Base-by-base conservation (phyloP, 1,140 invertebrate species). In the Trissolcus basalis region DNA sequence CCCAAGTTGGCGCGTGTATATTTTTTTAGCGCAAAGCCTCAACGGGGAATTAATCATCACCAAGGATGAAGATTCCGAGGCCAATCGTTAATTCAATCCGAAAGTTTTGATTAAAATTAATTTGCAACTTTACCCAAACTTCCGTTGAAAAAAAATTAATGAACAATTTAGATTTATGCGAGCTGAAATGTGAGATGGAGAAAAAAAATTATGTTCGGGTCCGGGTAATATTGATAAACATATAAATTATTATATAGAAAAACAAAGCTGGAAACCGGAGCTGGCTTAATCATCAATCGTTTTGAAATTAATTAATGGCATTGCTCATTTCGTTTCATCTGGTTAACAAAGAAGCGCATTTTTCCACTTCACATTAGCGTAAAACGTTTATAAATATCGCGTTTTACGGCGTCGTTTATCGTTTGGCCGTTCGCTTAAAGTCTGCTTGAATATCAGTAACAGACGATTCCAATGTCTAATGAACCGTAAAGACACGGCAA, bases 41-140 rank as follows among this genome's bases (percentile, higher is more conserved):
- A 44, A 12, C 3, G 9, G 35, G 12, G 61, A 71, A 71, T 71
- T 56, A 67, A 77, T 77, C 74, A 77, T 67, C 61, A 33, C 50
- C 75, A 69, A 77, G 75, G 68, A 68, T 72, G 39, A 61, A 59
- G 45, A 53, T 49, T 47, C 61, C 61, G 68, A 77, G 74, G 74
- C 35, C 67, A 58, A 77, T 53, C 51, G 35, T 63, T 71, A 43
- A 50, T 71, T 71, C 63, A 77, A 44, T 45, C 48, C 12, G 59
- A 60, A 61, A 48, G 61, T 53, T 19, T 16, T 54, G 60, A 49
- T 49, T 73, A 27, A 60, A 55, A 2, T 44, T 12, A 12, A 13
- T 14, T n/a, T n/a, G n/a, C n/a, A n/a, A n/a, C n/a, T n/a, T n/a
- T n/a, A n/a, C n/a, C n/a, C n/a, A n/a, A n/a, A n/a, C n/a, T n/a